Evolutionary conservation across 2,797 vertebrate species (phyloP), one percentile per base, ranked within the genome.

Genomic region (Phoebastria nigripes): DNA sequence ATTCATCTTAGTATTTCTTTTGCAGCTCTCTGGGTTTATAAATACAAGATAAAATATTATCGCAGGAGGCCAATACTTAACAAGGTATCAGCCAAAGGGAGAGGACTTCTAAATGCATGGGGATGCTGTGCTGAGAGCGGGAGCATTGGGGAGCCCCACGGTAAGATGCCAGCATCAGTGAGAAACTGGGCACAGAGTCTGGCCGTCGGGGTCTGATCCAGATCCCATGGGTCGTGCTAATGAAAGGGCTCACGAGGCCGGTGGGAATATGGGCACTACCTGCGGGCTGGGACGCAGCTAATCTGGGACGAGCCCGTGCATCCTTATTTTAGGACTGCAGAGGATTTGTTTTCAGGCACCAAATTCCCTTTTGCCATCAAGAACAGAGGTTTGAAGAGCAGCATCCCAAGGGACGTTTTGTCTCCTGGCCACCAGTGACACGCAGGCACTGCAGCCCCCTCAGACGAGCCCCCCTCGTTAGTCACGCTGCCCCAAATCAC

Each of bases 1-100:
- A 96, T 97, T 97, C 66, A 95, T 97, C 92, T 97, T 83, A 76
- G 19, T 26, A 41, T 77, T 87, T 92, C 85, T 82, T 95, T 90
- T 79, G 44, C 73, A 63, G 67, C 70, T 82, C 66, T 82, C 59
- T 49, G 33, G 25, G 78, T 58, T 97, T 95, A 85, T 82, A 97
- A 96, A 93, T 82, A 82, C 15, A 44, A 70, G 47, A 29, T 67
- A 82, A 95, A 95, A 80, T 80, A 71, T 91, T 84, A 51, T 35
- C 33, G 6, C 81, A 74, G 62, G 73, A 95, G 67, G 37, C 35
- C 10, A 15, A 18, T 76, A 82, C 44, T 90, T 89, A 77, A 63
- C 37, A 74, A 74, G 41, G 12, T 73, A 33, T 61, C 66, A 26
- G 15, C 51, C 37, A 46, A 54, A 72, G 41, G 9, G 7, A 73